Conservation (phyloP, 2,113 vertebrate genomes). For the Platysternon megacephalum region DNA sequence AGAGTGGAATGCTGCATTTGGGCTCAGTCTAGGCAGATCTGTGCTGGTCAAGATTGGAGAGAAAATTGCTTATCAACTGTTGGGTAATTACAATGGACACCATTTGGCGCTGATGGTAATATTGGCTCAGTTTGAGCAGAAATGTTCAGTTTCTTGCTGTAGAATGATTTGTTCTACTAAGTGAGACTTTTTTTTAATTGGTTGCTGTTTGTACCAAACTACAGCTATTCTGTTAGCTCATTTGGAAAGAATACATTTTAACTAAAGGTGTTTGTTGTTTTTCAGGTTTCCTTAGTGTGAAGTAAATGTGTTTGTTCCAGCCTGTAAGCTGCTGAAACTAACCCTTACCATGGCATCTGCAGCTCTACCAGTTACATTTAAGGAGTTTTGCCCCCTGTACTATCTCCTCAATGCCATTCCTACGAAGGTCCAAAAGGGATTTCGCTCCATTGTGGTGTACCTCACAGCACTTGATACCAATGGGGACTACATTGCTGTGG, state of each 20-base stretch:
- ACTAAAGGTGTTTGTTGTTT: background rate
- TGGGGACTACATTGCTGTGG: slow-evolving; percentile 94
- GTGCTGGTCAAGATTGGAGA: background rate
- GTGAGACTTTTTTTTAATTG: background rate
- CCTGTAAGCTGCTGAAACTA: slow-evolving; percentile 10
- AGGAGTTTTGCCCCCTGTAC: slow-evolving; percentile 95
- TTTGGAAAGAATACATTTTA: background rate
- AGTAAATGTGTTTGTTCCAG: slow-evolving; percentile 21
- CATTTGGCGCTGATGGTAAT: background rate
- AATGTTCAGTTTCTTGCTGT: background rate
- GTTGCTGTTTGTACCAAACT: background rate
- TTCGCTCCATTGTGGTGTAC: slow-evolving; percentile 92
- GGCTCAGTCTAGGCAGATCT: background rate
- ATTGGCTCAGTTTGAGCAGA: background rate
- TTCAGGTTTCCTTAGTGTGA: slow-evolving; percentile 52
- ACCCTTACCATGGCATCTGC: slow-evolving; percentile 84
- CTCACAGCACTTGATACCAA: slow-evolving; percentile 94
- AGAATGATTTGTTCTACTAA: background rate
- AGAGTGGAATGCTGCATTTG: background rate
- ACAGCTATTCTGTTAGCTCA: background rate
- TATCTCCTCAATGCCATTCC: slow-evolving; percentile 94
- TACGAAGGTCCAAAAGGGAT: slow-evolving; percentile 93
- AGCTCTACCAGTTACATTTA: slow-evolving; percentile 77
- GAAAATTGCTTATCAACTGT: background rate
- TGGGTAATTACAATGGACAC: background rate